Conservation (phyloP, 2,888 invertebrate genomes). For the Hermaeophaga mercurialis region DNA sequence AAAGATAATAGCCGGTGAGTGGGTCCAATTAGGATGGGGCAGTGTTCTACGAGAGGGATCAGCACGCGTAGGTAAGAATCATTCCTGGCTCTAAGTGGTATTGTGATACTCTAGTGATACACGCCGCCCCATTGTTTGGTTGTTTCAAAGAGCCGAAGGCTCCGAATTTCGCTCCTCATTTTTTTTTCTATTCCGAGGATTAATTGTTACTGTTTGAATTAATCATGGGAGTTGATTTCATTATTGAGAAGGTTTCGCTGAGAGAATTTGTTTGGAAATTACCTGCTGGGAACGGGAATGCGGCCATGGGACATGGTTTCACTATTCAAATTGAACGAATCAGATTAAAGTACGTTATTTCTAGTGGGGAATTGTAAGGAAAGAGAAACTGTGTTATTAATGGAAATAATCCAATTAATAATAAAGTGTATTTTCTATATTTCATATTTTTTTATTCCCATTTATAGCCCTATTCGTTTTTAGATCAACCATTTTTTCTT, state of each 20-base stretch:
- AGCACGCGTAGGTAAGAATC: conserved; percentile 49
- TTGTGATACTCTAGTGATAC: conserved; percentile 53
- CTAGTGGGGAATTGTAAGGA: too few species aligned
- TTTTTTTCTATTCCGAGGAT: conserved; percentile 35
- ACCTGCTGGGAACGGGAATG: conserved; percentile 5
- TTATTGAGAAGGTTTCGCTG: conserved; percentile 15
- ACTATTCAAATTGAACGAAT: too few species aligned
- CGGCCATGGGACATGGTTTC: too few species aligned
- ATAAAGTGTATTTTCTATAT: too few species aligned
- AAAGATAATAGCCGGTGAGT: conserved; percentile 34
- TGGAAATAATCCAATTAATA: too few species aligned
- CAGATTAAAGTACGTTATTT: too few species aligned
- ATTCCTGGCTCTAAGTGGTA: conserved; percentile 48
- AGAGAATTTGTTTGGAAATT: conserved; percentile 11
- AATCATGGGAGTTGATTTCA: conserved; percentile 34
- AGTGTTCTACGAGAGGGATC: conserved; percentile 28
- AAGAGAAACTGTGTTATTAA: too few species aligned
- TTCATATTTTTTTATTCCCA: too few species aligned
- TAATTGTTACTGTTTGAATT: conserved; percentile 42
- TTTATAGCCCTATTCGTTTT: too few species aligned
- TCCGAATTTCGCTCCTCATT: conserved; percentile 21
- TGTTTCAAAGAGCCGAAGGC: conserved; percentile 34
- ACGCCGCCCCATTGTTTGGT: conserved; percentile 42
- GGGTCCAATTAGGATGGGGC: conserved; percentile 51
- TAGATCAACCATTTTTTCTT: too few species aligned